These are phyloP conservation scores for Channa maculata DNA, from an alignment of 2,113 vertebrate genomes.

Conservation along the genomic window DNA sequence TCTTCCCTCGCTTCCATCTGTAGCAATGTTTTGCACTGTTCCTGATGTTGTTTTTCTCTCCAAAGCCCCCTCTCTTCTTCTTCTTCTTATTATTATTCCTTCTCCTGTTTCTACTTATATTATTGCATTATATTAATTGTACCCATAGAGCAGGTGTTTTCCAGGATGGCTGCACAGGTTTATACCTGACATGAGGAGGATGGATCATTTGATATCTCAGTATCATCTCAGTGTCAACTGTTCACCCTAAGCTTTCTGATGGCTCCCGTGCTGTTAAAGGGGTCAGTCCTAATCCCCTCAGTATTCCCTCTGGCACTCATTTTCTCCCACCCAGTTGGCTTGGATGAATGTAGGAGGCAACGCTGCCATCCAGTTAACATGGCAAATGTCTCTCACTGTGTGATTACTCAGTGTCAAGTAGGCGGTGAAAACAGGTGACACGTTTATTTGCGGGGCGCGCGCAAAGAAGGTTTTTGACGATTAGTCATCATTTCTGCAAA, in stretches of 20 bases:
- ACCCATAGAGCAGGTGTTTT: slow-evolving; percentile 34
- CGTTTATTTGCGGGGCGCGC: slow-evolving; percentile 68
- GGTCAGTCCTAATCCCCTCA: slow-evolving; percentile 8
- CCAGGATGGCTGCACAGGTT: slow-evolving; percentile 12
- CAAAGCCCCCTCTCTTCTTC: background rate
- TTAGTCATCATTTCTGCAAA: slow-evolving; percentile 76
- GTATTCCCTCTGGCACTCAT: slow-evolving; percentile 31
- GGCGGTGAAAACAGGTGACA: slow-evolving; percentile 77
- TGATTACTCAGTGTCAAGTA: slow-evolving; percentile 75
- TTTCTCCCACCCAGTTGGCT: slow-evolving; percentile 25
- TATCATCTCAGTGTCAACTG: background rate
- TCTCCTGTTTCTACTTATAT: slow-evolving; percentile 10
- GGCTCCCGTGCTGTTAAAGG: background rate
- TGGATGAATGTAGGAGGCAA: slow-evolving; percentile 22
- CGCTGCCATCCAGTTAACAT: slow-evolving; percentile 40
- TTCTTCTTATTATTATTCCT: background rate
- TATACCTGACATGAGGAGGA: slow-evolving; percentile 15
- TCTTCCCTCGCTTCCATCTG: slow-evolving; percentile 33
- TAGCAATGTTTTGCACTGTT: slow-evolving; percentile 1
- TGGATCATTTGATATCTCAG: background rate
- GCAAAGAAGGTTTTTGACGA: slow-evolving; percentile 41
- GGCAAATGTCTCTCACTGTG: slow-evolving; percentile 71
- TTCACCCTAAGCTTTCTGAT: slow-evolving; percentile 16
- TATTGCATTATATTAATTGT: slow-evolving; percentile 34
- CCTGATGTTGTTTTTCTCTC: slow-evolving; percentile 13